Conservation (phyloP, 1,140 invertebrate genomes). For the Pogonomyrmex californicus region DNA sequence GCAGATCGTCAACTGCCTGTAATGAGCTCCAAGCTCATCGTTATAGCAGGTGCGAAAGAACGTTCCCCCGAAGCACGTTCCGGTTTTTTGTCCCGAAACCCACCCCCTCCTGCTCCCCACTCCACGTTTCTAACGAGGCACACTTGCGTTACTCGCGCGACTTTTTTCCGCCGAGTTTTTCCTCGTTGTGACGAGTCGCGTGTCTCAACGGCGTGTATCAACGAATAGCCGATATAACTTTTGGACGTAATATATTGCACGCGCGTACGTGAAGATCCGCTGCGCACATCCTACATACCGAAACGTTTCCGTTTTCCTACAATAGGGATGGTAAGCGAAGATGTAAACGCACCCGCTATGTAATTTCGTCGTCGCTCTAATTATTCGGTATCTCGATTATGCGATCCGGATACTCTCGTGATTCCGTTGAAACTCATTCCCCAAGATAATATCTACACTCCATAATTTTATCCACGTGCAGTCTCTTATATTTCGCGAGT, state of each 20-base stretch:
- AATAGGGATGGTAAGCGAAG: background rate
- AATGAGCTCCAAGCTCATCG: constrained; percentile 42
- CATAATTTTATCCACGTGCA: background rate
- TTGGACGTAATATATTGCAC: background rate
- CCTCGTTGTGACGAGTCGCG: background rate
- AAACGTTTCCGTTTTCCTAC: background rate
- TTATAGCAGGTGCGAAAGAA: constrained; percentile 4
- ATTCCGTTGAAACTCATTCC: background rate
- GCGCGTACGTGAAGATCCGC: background rate
- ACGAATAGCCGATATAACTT: constrained; percentile 14
- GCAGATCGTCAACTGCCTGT: constrained; percentile 48
- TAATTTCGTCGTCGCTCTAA: constrained; percentile 32
- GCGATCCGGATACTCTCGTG: background rate
- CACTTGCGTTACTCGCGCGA: background rate
- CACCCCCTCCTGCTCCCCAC: no score
- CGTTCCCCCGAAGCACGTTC: constrained; percentile 32
- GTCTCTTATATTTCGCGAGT: background rate
- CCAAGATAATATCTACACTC: constrained; percentile 14
- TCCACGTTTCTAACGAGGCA: background rate
- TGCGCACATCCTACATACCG: background rate
- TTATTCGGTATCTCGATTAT: constrained; percentile 42
- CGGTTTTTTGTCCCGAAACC: constrained; percentile 24
- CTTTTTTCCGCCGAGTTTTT: background rate
- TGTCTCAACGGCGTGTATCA: background rate
- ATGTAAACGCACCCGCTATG: background rate